Percentiles rank a stretch among this genome's conserved stretches.
phyloP scores from a whole-genome alignment of 2,113 vertebrate genomes.

The Tiliqua scincoides region DNA sequence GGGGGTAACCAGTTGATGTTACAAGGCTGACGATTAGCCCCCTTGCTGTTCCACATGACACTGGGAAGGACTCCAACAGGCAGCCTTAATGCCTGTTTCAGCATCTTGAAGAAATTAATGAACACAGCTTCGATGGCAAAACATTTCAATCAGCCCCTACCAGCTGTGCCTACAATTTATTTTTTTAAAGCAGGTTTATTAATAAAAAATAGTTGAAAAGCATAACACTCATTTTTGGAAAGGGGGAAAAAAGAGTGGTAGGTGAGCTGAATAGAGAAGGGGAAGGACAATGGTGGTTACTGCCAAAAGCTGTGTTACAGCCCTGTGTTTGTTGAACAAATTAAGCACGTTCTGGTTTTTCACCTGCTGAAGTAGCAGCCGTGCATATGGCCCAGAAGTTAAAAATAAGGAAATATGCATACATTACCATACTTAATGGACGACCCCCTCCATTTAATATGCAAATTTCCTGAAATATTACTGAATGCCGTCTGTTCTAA shows the following conservation, averaged over 20 bases:
- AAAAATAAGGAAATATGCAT: conserved; percentile 99
- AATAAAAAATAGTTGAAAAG: conserved; percentile 70
- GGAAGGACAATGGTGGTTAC: conserved; percentile 72
- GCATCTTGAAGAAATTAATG: conserved; percentile 88
- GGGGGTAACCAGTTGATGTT: conserved; percentile 88
- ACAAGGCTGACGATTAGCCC: conserved; percentile 87
- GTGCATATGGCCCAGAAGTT: conserved; percentile 96
- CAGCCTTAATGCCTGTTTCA: conserved; percentile 86
- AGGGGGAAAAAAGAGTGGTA: conserved; percentile 42
- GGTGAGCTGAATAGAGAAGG: conserved; percentile 60
- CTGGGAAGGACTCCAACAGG: conserved; percentile 85
- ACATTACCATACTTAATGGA: conserved; percentile 99
- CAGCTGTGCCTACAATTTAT: conserved; percentile 79
- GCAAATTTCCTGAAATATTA: conserved; percentile 99
- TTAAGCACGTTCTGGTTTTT: conserved; percentile 93
- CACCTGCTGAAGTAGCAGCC: conserved; percentile 93
- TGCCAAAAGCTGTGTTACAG: conserved; percentile 82
- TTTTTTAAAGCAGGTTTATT: conserved; percentile 70
- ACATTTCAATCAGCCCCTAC: conserved; percentile 88
- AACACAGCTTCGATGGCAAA: conserved; percentile 84
- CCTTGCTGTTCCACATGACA: conserved; percentile 86
- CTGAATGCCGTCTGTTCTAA: conserved; percentile 99
- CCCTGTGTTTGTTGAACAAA: conserved; percentile 97
- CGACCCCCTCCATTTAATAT: conserved; percentile 99
- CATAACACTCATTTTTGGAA: conserved; percentile 57